A percentile compares a stretch with the other conserved stretches of the same genome.
These are phyloP conservation scores for Synanceia verrucosa DNA, from an alignment of 2,797 vertebrate species.

Conservation along the genomic window DNA sequence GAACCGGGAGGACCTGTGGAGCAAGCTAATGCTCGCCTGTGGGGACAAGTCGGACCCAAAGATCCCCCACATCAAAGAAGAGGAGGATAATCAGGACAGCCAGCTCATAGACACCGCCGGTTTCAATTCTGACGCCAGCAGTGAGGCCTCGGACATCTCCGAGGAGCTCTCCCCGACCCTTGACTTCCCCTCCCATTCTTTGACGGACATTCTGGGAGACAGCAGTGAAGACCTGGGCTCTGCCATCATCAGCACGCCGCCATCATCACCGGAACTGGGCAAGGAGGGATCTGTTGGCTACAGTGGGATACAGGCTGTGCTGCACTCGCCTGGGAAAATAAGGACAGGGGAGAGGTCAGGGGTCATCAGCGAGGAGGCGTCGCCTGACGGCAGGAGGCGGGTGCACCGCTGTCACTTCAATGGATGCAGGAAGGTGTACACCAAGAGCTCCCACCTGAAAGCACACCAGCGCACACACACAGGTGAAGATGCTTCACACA, in stretches of 20 bases:
- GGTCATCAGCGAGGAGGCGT: constrained; percentile 87
- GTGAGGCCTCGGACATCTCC: constrained; percentile 92
- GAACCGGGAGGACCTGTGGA: constrained; percentile 93
- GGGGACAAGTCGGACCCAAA: constrained; percentile 90
- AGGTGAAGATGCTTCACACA: constrained; percentile 76
- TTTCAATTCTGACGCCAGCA: constrained; percentile 88
- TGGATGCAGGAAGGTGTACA: constrained; percentile 98
- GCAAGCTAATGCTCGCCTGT: constrained; percentile 95
- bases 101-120: constrained; percentile 58
- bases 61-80: constrained; percentile 79
- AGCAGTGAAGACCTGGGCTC: constrained; percentile 87
- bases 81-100: constrained; percentile 82
- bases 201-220: constrained; percentile 86
- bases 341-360: constrained; percentile 86
- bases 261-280: constrained; percentile 90
- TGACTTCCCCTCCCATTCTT: constrained; percentile 88
- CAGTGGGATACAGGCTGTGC: constrained; percentile 84
- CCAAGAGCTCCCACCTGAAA: constrained; percentile 99
- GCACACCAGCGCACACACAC: constrained; percentile 98
- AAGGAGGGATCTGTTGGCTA: constrained; percentile 84
- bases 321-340: constrained; percentile 88
- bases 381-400: constrained; percentile 90
- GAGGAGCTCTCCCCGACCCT: constrained; percentile 92
- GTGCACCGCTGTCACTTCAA: constrained; percentile 96
- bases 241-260: constrained; percentile 87